Percentiles rank a stretch among this genome's conserved stretches.
Conservation (phyloP, 2,888 invertebrate genomes). For the Catocala nupta region DNA sequence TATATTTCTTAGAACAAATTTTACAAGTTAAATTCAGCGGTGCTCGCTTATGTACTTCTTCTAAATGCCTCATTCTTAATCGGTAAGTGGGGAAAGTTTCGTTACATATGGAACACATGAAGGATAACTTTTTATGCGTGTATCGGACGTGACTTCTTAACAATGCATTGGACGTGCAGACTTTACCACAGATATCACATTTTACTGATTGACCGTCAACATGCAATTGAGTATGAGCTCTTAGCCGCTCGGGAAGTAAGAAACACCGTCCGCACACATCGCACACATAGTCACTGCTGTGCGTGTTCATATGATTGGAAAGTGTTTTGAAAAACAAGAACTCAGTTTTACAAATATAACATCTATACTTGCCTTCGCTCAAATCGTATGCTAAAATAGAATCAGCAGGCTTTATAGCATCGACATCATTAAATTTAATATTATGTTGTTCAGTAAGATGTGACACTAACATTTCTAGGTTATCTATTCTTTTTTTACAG, state of each 20-base stretch:
- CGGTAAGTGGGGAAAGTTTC: slow-evolving; percentile 31
- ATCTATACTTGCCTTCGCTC: slow-evolving; percentile 41
- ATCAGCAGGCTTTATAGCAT: slow-evolving; percentile 39
- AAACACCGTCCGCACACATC: slow-evolving; percentile 77
- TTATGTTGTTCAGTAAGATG: slow-evolving; percentile 44
- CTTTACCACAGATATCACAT: slow-evolving; percentile 45
- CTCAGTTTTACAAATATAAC: slow-evolving; percentile 57
- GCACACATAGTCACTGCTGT: slow-evolving; percentile 74
- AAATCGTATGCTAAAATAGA: slow-evolving; percentile 49
- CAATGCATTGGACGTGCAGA: slow-evolving; percentile 30
- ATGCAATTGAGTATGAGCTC: slow-evolving; percentile 40
- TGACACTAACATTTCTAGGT: slow-evolving; percentile 38
- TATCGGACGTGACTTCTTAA: slow-evolving; percentile 55
- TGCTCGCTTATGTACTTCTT: slow-evolving; percentile 41
- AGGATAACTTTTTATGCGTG: slow-evolving; percentile 60
- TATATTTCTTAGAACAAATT: slow-evolving; percentile 44
- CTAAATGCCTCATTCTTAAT: slow-evolving; percentile 37
- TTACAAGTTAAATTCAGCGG: slow-evolving; percentile 45
- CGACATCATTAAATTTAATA: slow-evolving; percentile 42
- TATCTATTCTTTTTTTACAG: slow-evolving; percentile 34
- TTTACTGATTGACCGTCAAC: slow-evolving; percentile 23
- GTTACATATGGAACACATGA: slow-evolving; percentile 47
- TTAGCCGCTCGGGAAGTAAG: slow-evolving; percentile 49
- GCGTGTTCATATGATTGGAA: slow-evolving; percentile 75
- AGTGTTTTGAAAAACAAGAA: slow-evolving; percentile 66